Evolutionary conservation across 2,888 invertebrate species (phyloP).

Genomic region (Chydorus sphaericus): DNA sequence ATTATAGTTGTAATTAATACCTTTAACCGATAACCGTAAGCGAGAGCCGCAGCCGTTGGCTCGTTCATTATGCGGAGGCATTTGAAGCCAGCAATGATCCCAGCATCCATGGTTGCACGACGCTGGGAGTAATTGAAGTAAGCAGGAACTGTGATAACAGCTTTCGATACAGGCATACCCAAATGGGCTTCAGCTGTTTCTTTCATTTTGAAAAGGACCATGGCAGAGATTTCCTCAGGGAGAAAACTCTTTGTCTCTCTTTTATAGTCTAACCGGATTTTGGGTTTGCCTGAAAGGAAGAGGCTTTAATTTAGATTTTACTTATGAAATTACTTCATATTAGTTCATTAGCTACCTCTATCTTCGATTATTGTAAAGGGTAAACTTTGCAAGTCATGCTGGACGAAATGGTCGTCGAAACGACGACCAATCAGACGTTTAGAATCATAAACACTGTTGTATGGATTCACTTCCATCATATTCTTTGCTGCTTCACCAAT

Average conservation of each 20-base stretch:
- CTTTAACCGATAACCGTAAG: too few relatives aligned
- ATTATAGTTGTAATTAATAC: too few relatives aligned
- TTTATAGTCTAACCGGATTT: too few relatives aligned
- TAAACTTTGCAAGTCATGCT: constrained; percentile 61
- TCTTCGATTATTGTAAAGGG: constrained; percentile 64
- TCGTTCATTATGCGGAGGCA: constrained; percentile 88
- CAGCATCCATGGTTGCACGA: constrained; percentile 78
- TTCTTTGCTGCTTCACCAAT: constrained; percentile 95
- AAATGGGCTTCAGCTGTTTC: constrained; percentile 73
- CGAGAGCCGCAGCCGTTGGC: constrained; percentile 87
- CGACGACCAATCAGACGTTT: constrained; percentile 84
- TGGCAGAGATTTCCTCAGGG: constrained; percentile 89
- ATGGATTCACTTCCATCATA: constrained; percentile 91
- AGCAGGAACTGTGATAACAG: constrained; percentile 80
- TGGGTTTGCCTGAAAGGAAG: too few relatives aligned
- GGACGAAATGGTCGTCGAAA: constrained; percentile 73
- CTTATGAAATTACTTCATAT: too few relatives aligned
- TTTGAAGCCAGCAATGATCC: constrained; percentile 50
- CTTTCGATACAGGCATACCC: constrained; percentile 81
- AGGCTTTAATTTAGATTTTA: too few relatives aligned
- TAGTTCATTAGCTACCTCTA: too few relatives aligned
- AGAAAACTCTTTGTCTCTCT: constrained; percentile 70
- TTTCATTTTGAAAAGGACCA: constrained; percentile 92
- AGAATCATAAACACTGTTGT: constrained; percentile 87
- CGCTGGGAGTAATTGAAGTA: constrained; percentile 92